These are phyloP conservation scores for Ciconia stormi DNA, from an alignment of 2,113 vertebrate species.

Conservation along the genomic window DNA sequence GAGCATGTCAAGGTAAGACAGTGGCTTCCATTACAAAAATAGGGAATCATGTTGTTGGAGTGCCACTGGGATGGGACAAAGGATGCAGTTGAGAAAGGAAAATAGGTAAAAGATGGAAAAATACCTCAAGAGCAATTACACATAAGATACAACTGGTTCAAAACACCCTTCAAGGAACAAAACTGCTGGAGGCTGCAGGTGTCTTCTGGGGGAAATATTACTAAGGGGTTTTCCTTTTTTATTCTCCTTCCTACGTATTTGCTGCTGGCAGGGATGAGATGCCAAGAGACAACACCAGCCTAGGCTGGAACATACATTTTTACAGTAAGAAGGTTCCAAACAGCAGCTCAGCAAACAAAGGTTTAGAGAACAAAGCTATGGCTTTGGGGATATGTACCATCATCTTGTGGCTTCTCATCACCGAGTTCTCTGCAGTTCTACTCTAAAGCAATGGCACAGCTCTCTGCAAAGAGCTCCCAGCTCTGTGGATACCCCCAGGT, in stretches of 20 bases:
- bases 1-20: not conserved
- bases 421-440: not conserved
- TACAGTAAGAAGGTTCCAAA: not conserved
- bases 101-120: not conserved
- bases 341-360: not conserved
- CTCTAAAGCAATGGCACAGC: not conserved
- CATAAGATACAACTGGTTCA: not conserved
- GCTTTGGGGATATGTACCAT: not conserved
- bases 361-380: not conserved
- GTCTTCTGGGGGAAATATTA: not conserved
- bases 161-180: not conserved
- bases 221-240: not conserved
- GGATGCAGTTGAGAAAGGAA: not conserved
- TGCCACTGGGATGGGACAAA: not conserved
- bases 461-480: not conserved
- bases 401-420: not conserved
- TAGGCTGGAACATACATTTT: not conserved
- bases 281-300: not conserved
- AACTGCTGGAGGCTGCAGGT: not conserved
- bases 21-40: not conserved
- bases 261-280: not conserved
- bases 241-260: not conserved
- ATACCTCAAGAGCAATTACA: not conserved
- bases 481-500: too few species aligned
- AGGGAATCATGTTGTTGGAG: not conserved